phyloP scores from a whole-genome alignment of 2,888 invertebrate species.

The Callinectes sapidus region DNA sequence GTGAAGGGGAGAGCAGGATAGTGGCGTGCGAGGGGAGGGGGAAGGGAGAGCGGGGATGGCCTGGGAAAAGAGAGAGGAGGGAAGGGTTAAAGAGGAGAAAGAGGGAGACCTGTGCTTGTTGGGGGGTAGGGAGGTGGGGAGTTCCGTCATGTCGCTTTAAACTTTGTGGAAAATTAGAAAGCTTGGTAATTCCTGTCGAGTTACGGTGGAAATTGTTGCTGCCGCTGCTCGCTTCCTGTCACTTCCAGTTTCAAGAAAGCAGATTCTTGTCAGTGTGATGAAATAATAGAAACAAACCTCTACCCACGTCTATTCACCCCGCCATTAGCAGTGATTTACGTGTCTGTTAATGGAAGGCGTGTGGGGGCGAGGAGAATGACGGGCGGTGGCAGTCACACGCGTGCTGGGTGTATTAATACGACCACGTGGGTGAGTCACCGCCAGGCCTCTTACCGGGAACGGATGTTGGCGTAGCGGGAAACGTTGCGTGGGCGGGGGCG shows the following conservation, averaged over 20 bases:
- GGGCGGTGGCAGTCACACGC: background rate
- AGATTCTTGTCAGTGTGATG: background rate
- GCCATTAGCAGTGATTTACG: background rate
- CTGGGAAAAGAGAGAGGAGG: background rate
- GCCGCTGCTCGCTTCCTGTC: background rate
- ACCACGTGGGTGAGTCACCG: background rate
- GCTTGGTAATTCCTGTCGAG: background rate
- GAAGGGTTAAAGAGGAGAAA: background rate
- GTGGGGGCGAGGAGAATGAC: background rate
- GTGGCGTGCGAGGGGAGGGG: background rate
- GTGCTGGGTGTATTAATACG: background rate
- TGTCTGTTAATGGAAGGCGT: background rate
- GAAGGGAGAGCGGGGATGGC: background rate
- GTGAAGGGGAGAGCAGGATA: background rate
- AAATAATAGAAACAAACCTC: background rate
- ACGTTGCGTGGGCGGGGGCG: slow-evolving; percentile 11
- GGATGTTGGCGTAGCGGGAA: slow-evolving; percentile 18
- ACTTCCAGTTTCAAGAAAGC: background rate
- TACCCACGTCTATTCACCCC: background rate
- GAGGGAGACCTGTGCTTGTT: background rate
- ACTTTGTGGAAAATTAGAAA: background rate
- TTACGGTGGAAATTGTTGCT: background rate
- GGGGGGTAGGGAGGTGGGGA: background rate
- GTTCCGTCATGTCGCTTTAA: background rate
- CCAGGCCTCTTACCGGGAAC: background rate